These are phyloP conservation scores for Morus bassanus DNA, from an alignment of 2,797 vertebrate species.

Conservation along the genomic window DNA sequence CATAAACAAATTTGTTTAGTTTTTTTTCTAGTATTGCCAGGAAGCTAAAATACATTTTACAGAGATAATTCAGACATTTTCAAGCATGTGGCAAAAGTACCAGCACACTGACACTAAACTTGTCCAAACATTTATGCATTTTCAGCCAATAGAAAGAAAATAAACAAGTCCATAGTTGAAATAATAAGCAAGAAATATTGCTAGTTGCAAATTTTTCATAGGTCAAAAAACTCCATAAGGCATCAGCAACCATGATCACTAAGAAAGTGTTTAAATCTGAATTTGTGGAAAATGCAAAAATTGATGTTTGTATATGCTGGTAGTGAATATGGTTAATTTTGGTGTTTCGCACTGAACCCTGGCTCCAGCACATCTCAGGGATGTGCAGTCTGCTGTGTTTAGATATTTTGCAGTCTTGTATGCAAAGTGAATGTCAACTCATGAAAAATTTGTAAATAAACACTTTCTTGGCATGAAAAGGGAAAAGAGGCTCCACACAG, in stretches of 20 bases:
- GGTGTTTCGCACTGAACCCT: neutral
- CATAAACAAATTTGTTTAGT: slow-evolving; percentile 35
- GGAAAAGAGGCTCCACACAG: neutral
- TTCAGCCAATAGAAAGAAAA: neutral
- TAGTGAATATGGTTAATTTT: neutral
- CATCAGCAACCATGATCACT: neutral
- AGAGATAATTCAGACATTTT: slow-evolving; percentile 8
- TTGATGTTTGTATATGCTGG: neutral
- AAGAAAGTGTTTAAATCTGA: neutral
- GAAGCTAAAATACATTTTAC: slow-evolving; percentile 28
- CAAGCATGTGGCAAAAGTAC: neutral
- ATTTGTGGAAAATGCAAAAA: neutral
- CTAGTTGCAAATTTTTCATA: neutral
- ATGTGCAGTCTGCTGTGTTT: neutral
- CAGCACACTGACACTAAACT: neutral
- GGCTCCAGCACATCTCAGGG: neutral
- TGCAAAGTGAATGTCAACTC: neutral
- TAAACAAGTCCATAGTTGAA: neutral
- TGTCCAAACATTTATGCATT: neutral
- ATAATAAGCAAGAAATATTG: neutral
- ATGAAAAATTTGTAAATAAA: neutral
- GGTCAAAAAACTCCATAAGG: neutral
- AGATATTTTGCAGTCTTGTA: neutral
- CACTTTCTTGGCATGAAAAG: neutral
- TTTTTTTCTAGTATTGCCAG: neutral